phyloP scores from a whole-genome alignment of 2,888 invertebrate species.

The Alsophila aescularia region DNA sequence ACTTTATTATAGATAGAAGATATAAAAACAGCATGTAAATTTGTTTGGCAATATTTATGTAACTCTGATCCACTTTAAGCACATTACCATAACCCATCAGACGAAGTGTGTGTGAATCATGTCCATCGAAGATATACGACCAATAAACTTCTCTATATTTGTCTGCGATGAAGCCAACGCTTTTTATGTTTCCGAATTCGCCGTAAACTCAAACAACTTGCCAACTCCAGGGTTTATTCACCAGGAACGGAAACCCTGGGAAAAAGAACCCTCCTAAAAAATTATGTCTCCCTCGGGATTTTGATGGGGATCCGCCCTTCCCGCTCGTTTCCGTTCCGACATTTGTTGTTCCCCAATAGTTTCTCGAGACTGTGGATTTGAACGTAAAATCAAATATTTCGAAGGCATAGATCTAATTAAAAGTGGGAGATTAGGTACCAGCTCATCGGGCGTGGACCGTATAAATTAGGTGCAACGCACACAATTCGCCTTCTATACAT shows the following conservation, averaged over 20 bases:
- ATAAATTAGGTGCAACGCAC: no score
- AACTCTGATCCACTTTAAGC: not conserved
- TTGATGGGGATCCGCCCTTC: slow-evolving; percentile 4
- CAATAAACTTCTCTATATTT: slow-evolving; percentile 34
- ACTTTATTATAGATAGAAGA: no score
- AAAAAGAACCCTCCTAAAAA: slow-evolving; percentile 5
- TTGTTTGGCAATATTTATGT: no score
- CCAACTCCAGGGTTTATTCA: slow-evolving; percentile 27
- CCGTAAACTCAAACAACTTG: slow-evolving; percentile 29
- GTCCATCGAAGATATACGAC: slow-evolving; percentile 31
- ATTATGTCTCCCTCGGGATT: slow-evolving; percentile 16
- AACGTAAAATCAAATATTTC: slow-evolving; percentile 5
- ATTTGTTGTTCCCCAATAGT: slow-evolving; percentile 14
- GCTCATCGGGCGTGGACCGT: no score
- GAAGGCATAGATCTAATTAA: no score
- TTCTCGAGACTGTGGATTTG: slow-evolving; percentile 1
- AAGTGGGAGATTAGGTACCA: no score
- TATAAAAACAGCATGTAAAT: no score
- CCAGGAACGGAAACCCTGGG: slow-evolving; percentile 5
- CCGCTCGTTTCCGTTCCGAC: slow-evolving; percentile 8
- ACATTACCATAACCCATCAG: slow-evolving; percentile 8
- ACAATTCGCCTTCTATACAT: no score
- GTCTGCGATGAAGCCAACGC: slow-evolving; percentile 24
- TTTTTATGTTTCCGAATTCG: slow-evolving; percentile 30
- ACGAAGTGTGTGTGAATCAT: slow-evolving; percentile 19